Evolutionary conservation across 2,888 invertebrate genomes (phyloP).

Genomic region (Lacanobia oleracea): DNA sequence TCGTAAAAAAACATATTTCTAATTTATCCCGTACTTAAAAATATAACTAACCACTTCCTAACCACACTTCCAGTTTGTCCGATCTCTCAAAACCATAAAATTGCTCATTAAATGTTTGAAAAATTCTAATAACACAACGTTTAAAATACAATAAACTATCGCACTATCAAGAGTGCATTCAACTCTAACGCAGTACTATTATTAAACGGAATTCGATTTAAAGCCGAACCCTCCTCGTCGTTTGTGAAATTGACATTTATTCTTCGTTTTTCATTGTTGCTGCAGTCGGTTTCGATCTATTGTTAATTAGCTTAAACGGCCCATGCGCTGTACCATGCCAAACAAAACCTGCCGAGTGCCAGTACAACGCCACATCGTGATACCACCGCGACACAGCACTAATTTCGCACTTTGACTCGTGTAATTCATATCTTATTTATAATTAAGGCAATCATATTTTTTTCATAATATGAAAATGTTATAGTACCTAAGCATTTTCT

Average conservation of each 20-base stretch:
- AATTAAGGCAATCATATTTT: neutral
- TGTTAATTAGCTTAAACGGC: conserved; percentile 90
- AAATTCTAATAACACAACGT: conserved; percentile 70
- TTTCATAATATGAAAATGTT: neutral
- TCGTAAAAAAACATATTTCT: no score
- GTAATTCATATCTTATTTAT: conserved; percentile 8
- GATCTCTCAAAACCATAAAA: conserved; percentile 60
- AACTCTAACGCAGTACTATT: conserved; percentile 89
- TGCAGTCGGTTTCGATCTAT: conserved; percentile 89
- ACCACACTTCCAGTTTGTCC: conserved; percentile 11
- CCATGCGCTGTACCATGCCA: conserved; percentile 83
- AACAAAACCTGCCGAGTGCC: conserved; percentile 70
- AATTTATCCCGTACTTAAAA: neutral
- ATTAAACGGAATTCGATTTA: conserved; percentile 90
- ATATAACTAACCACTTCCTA: neutral
- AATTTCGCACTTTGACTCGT: conserved; percentile 20
- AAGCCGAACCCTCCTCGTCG: conserved; percentile 90
- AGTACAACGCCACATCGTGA: conserved; percentile 55
- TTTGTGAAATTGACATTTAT: conserved; percentile 91
- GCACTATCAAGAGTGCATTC: conserved; percentile 88
- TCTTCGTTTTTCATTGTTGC: conserved; percentile 90
- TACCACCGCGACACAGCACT: conserved; percentile 57
- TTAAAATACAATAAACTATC: conserved; percentile 87
- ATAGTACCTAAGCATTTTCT: neutral
- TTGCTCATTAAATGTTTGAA: conserved; percentile 68